Percentiles rank a stretch among this genome's conserved stretches.
Conservation (phyloP, 2,888 invertebrate genomes). For the Petrolisthes manimaculis region DNA sequence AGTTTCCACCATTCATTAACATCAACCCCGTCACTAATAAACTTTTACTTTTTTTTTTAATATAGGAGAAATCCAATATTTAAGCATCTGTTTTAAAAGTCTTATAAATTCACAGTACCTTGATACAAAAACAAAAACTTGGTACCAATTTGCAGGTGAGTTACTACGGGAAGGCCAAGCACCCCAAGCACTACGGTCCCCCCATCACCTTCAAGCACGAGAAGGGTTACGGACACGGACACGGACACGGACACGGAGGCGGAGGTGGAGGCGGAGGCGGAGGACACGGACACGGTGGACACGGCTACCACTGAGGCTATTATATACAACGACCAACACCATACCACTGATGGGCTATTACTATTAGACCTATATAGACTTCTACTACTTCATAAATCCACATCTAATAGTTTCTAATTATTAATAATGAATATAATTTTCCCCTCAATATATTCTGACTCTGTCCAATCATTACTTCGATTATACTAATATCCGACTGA, state of each 20-base stretch:
- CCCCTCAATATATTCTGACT: too few species aligned
- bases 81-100: too few species aligned
- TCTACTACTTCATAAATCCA: neutral
- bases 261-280: too few species aligned
- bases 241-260: neutral
- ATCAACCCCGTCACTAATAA: too few species aligned
- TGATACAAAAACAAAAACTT: too few species aligned
- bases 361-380: neutral
- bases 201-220: constrained; percentile 35
- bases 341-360: neutral
- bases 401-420: neutral
- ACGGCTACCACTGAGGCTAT: neutral
- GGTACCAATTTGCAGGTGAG: constrained; percentile 26
- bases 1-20: too few species aligned
- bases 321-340: neutral
- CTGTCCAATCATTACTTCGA: too few species aligned
- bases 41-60: too few species aligned
- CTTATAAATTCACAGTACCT: too few species aligned
- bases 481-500: too few species aligned
- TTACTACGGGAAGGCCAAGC: constrained; percentile 50
- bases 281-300: neutral
- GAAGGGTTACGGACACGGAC: constrained; percentile 13
- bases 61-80: too few species aligned
- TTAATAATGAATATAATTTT: too few species aligned
- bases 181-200: constrained; percentile 44